Base-by-base conservation (phyloP, 2,113 vertebrate genomes). In the Grammomys surdaster region DNA sequence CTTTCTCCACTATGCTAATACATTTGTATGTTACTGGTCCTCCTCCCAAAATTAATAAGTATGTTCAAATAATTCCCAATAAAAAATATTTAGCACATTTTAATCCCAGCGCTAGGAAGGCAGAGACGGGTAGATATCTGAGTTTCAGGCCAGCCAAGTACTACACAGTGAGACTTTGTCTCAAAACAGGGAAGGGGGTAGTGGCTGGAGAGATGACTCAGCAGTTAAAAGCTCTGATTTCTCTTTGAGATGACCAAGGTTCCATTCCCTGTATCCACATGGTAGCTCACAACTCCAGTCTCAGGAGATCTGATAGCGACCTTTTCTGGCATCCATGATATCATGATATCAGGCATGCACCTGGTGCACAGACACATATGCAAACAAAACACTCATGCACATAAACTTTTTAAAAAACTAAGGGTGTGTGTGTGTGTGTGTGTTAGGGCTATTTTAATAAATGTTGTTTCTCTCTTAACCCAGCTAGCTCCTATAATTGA, bases 31-130 rank as follows among this genome's bases (percentile, higher is more conserved):
- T 63, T 90, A 56, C 17, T 72, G 31, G 46, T 86, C 33, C 90
- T 51, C 93, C 56, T 91, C 58, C 60, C 51, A 93, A 92, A 51
- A 63, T n/a, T 56, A 26, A 89, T 93, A 95, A 93, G 11, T 67
- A 26, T 90, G 33, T 60, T 92, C 84, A 95, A 94, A 65, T 65
- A 46, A 10, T 65, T 67, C 16, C 10, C 17, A 80, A 22, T 36
- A 80, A 51, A 73, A 80, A 80, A 51, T 22, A 33, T 36, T 80
- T 54, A 80, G 17, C 31, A 56, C 17, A 54, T 17, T 48, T 48
- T 56, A 56, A 80, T 80, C 51, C 51, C 51, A 81, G 78, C 19
- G n/a, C 51, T 56, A 22, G 33, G 78, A 36, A 81, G 19, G 33
- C 33, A 81, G 51, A 56, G 31, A 22, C 31, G n/a, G 17, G 33